phyloP scores from a whole-genome alignment of 2,888 invertebrate species.

The Hipparchia semele region DNA sequence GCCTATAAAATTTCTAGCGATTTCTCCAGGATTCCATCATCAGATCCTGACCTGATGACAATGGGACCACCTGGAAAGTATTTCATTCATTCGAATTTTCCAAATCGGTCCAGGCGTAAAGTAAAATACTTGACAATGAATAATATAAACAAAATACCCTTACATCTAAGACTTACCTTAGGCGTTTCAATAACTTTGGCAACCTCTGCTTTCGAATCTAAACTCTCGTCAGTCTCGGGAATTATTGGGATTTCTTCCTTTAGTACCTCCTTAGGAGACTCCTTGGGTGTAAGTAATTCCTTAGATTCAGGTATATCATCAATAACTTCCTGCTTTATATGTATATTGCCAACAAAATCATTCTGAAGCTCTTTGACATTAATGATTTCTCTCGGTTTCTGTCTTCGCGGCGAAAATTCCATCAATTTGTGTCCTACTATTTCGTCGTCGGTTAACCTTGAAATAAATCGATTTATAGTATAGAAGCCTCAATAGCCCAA shows the following conservation, averaged over 20 bases:
- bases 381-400: constrained; percentile 68
- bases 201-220: background rate
- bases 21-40: too few relatives aligned
- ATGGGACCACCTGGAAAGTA: too few relatives aligned
- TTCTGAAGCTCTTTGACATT: constrained; percentile 75
- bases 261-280: background rate
- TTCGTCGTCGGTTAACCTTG: constrained; percentile 65
- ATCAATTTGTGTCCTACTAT: constrained; percentile 47
- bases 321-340: constrained; percentile 65
- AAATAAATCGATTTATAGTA: background rate
- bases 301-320: constrained; percentile 21
- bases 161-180: constrained; percentile 21
- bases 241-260: background rate
- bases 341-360: constrained; percentile 71
- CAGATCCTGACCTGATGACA: too few relatives aligned
- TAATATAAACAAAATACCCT: too few relatives aligned
- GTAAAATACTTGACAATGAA: too few relatives aligned
- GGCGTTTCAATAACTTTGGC: constrained; percentile 16
- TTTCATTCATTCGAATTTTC: too few relatives aligned
- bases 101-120: too few relatives aligned
- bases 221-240: background rate
- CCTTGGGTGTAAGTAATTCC: background rate
- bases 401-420: constrained; percentile 62
- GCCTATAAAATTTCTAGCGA: too few relatives aligned
- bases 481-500: background rate